Conservation (phyloP, 2,113 vertebrate genomes). For the Pelecanus crispus region DNA sequence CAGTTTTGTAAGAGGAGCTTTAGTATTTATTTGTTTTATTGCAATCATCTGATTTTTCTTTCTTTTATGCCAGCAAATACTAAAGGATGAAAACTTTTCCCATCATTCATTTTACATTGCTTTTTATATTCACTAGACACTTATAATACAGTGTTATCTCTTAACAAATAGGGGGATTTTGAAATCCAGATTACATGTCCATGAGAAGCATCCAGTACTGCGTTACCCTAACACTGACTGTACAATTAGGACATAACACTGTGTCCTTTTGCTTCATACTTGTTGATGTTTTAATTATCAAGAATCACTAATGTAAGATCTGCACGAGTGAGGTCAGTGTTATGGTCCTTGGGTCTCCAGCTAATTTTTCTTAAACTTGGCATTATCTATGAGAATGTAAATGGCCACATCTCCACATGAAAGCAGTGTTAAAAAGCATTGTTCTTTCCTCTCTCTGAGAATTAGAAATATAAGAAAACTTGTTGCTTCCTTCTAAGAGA, state of each 20-base stretch:
- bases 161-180: neutral
- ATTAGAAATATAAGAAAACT: neutral
- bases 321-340: neutral
- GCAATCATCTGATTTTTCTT: neutral
- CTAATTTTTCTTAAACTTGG: neutral
- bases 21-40: neutral
- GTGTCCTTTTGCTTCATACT: neutral
- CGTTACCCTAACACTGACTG: neutral
- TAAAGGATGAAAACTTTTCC: neutral
- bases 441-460: neutral
- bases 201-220: neutral
- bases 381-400: neutral
- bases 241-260: neutral
- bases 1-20: neutral
- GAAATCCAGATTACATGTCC: neutral
- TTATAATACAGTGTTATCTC: too few relatives aligned
- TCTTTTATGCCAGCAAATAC: neutral
- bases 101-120: neutral
- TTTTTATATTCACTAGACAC: neutral
- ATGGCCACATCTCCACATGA: neutral
- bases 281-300: neutral
- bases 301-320: neutral
- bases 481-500: neutral
- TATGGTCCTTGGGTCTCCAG: neutral
- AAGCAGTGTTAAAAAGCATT: neutral